Percentiles rank a stretch among this genome's conserved stretches.
These are phyloP conservation scores for Avahi laniger DNA, from an alignment of 2,797 vertebrate genomes.

Conservation along the genomic window DNA sequence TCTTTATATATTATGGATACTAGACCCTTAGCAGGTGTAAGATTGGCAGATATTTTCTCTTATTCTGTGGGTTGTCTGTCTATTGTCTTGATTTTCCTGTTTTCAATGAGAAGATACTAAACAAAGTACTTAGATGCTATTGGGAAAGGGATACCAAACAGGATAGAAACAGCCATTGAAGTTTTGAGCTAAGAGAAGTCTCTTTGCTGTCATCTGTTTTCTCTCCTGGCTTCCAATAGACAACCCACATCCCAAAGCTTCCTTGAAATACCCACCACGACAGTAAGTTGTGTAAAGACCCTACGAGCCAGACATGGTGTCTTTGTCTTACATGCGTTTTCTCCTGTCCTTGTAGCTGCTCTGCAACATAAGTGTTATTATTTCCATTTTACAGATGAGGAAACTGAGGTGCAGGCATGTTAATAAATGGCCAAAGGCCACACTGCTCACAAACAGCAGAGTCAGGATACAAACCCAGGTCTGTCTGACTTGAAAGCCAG, in stretches of 20 bases:
- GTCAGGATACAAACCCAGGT: not conserved
- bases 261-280: not conserved
- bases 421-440: not conserved
- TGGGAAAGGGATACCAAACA: not conserved
- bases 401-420: not conserved
- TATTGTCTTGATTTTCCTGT: not conserved
- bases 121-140: not conserved
- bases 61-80: not conserved
- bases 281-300: not conserved
- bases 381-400: not conserved
- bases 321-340: rapidly evolving
- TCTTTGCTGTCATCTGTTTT: not conserved
- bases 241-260: not conserved
- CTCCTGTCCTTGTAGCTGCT: not conserved
- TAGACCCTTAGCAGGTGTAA: not conserved
- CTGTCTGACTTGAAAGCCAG: not conserved
- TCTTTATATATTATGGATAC: not conserved
- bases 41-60: not conserved
- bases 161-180: not conserved
- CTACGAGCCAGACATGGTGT: not conserved
- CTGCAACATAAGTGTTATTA: not conserved
- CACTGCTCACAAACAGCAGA: not conserved
- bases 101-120: not conserved
- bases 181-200: not conserved
- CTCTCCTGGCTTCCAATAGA: not conserved